Evolutionary conservation across 1,140 invertebrate species (phyloP), one percentile per base, ranked within the genome.

Genomic region (Neuroterus valhalla): DNA sequence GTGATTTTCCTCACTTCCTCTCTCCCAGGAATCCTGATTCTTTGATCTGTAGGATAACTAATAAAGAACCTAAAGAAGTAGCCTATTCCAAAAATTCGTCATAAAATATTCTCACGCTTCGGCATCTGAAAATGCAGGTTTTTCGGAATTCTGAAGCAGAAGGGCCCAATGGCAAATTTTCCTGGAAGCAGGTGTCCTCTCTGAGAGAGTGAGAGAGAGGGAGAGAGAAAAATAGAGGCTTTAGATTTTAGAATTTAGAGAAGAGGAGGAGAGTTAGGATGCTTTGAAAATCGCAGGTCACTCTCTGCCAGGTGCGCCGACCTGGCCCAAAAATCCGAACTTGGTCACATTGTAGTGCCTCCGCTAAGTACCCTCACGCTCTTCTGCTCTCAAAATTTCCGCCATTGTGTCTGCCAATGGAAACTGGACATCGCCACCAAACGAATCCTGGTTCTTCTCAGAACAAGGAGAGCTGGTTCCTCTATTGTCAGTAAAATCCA

Each of bases 341-440:
- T 82, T 82, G 84, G 81, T 86, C 81, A 81, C 78, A 86, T 86
- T 87, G 84, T 86, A 86, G 82, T 79, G 70, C 70, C 52, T 80
- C 76, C 75, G 68, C 82, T 83, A 82, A 84, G 74, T 78, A 81
- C 66, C 69, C 67, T 76, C 31, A 75, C 71, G 67, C 62, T 68
- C 73, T 73, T 77, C 50, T 44, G 74, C 55, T 62, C 26, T 31
- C n/a, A 15, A 6, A 12, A 31, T 48, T 66, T 44, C 42, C 68
- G 23, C 76, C 75, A 82, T 82, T 82, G 78, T 81, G 69, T 72
- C 44, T 71, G 48, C 70, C 70, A 77, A 76, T 77, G 66, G 52
- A 78, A 77, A 73, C 50, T 55, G 68, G 43, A 55, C 62, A 46
- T 52, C 44, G 76, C 78, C 73, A 66, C 80, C 74, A 77, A 74